Base-by-base conservation (phyloP, 2,888 invertebrate species). In the Callyntrura guangdongensis region DNA sequence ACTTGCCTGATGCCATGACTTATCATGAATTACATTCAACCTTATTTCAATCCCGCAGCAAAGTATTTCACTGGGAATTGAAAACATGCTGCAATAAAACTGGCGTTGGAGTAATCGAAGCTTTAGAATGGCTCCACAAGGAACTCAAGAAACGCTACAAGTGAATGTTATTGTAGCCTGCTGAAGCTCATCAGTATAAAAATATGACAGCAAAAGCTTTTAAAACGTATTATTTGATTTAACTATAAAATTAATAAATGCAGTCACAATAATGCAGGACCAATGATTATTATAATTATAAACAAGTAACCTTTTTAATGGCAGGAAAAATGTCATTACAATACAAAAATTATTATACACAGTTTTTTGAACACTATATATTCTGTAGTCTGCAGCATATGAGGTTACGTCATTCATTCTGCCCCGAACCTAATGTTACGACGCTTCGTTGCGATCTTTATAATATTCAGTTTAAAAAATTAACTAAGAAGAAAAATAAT, bases 41-140 rank as follows among this genome's bases (percentile, higher is more conserved):
- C n/a, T 27, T 91, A 1, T 67, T 82, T 47, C 86, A 86, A 77
- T 17, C 61, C 2, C 86, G 86, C 22, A 86, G 82, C 45, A 27
- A 67, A 25, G 47, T 8, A 17, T 82, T 90, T 8, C 81, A 82
- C 27, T 86, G 86, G 72, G 86, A 90, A 64, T 49, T 90, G 12
- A 25, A 36, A 27, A 82, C 86, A 2, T 86, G 90, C 45, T 90
- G 90, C 53, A 90, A 81, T 22, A 90, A 90, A 82, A 86, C 81
- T 27, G 86, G 86, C 6, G 77, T 22, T 4, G 86, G 86, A 6
- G 59, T 91, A 8, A 17, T 53, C 11, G 87, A 86, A 22, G 91
- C 86, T 12, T 22, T 91, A 0, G 82, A 91, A 45, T 91, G 91
- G 91, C 77, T 91, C 0, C 91, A 91, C 22, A 59, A 64, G 25